Evolutionary conservation across 2,113 vertebrate species (phyloP).

Genomic region (Baryphthengus martii): DNA sequence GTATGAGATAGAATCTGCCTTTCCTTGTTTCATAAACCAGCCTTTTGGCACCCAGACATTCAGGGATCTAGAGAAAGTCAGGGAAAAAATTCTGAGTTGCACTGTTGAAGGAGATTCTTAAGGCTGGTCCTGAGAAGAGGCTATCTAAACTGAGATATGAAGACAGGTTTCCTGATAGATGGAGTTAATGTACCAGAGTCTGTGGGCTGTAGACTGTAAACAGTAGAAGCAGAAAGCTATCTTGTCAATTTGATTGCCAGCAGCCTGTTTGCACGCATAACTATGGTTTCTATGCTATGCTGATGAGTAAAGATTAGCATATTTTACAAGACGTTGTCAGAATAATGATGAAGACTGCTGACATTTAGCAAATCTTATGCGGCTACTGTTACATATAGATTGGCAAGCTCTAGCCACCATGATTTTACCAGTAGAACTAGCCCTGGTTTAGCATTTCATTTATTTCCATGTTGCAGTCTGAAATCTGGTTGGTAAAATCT

Average conservation of each 20-base stretch:
- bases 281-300: background rate
- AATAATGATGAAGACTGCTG: background rate
- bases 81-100: background rate
- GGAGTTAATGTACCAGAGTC: background rate
- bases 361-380: background rate
- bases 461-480: background rate
- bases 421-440: background rate
- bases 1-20: background rate
- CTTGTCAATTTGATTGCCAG: conserved; percentile 10
- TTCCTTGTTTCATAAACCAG: background rate
- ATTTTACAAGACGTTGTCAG: background rate
- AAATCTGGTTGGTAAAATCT: background rate
- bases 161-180: background rate
- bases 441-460: background rate
- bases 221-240: background rate
- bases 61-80: background rate
- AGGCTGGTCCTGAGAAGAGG: background rate
- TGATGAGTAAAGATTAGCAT: background rate
- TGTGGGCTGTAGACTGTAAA: background rate
- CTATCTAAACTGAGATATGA: background rate
- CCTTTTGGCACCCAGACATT: background rate
- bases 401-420: background rate
- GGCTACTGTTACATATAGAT: background rate
- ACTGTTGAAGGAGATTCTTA: background rate
- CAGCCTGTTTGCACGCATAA: background rate